Conservation (phyloP, 1,140 invertebrate species). For the Yoshiicerus persimilis region DNA sequence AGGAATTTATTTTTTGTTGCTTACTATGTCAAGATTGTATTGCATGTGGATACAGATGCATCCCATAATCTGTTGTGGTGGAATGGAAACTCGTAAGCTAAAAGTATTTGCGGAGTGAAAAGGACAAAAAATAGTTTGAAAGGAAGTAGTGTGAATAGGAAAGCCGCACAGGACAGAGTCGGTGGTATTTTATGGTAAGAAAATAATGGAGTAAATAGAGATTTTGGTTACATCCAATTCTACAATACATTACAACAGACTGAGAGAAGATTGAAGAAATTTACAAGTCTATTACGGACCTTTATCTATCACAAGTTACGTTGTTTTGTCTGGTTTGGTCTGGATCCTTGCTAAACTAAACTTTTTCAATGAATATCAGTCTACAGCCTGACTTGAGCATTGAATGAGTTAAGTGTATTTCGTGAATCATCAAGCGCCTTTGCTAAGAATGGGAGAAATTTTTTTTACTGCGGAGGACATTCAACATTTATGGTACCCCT, state of each 20-base stretch:
- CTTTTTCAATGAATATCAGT: background rate
- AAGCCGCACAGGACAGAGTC: background rate
- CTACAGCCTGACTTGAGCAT: background rate
- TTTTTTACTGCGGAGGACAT: background rate
- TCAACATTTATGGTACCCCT: background rate
- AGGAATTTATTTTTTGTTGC: background rate
- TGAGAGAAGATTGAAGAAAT: background rate
- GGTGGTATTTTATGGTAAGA: background rate
- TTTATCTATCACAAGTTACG: background rate
- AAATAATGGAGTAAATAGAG: background rate
- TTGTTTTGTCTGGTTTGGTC: background rate
- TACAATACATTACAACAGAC: background rate
- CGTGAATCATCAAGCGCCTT: background rate
- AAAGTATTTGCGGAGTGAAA: background rate
- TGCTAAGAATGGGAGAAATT: background rate
- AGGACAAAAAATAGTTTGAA: background rate
- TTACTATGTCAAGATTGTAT: background rate
- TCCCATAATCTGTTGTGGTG: background rate
- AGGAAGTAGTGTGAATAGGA: background rate
- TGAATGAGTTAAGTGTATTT: background rate
- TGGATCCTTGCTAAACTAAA: background rate
- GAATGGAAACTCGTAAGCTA: conserved; percentile 12
- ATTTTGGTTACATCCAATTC: background rate
- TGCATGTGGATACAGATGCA: background rate
- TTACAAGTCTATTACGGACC: background rate